Base-by-base conservation (phyloP, 2,113 vertebrate genomes). In the Zosterops borbonicus region DNA sequence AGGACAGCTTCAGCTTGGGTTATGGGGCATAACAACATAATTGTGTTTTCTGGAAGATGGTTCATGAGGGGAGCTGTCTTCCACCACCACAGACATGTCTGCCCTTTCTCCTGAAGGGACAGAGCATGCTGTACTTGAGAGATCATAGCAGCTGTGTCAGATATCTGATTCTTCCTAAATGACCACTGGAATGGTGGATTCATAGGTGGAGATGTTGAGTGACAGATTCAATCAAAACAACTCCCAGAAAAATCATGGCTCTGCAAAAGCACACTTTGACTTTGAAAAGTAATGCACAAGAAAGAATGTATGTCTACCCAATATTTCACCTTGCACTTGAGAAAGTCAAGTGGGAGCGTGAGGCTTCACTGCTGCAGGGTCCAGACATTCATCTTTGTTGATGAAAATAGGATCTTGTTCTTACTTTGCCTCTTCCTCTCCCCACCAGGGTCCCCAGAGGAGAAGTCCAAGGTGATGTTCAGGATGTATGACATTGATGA, bases 381-480 rank as follows among this genome's bases (percentile, higher is more conserved):
- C 77, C 58, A 83, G 22, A 27, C 21, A 35, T 14, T 53, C n/a
- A 16, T 24, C 22, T 87, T n/a, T 67, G 14, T 20, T 33, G 17
- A 62, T 37, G 17, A 58, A 77, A 90, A 65, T 44, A 59, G n/a
- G 33, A 53, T 39, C 39, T 67, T 46, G 27, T 69, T n/a, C 68
- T 60, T 21, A 87, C 47, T 70, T 46, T 4, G 2, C 39, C 47
- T 89, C 44, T 87, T 53, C 74, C 21, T 46, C 12, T 67, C 31
- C 62, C 52, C 27, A 58, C 17, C 91, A 99, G 99, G 99, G 20
- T 98, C 99, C 55, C 96, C 99, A 25, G 98, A 99, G 80, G 99
- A 99, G 67, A 99, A 99, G 88, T 99, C 99, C 69, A 98, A 96
- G 65, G 92, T 99, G 80, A 98, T 99, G 98, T 99, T 99, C 96